Evolutionary conservation across 2,888 invertebrate species (phyloP).

Genomic region (Monochamus alternatus): DNA sequence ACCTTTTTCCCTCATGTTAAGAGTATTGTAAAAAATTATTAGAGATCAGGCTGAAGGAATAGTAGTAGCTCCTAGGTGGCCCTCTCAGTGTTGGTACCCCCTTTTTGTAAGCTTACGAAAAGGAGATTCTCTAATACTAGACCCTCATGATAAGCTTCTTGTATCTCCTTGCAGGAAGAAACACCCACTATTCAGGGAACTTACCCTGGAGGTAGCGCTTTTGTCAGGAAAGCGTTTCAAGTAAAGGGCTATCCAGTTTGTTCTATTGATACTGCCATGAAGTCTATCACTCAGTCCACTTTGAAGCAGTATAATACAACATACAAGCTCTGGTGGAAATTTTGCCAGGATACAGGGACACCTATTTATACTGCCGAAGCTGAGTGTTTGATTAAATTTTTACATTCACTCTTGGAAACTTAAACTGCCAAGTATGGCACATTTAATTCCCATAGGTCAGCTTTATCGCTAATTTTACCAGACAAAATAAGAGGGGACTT

Average conservation of each 20-base stretch:
- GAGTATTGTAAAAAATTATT: conserved; percentile 19
- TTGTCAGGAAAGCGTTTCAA: conserved; percentile 47
- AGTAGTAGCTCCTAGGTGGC: conserved; percentile 6
- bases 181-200: background rate
- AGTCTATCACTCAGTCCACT: conserved; percentile 50
- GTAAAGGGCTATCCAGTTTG: conserved; percentile 38
- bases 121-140: background rate
- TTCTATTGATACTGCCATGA: conserved; percentile 44
- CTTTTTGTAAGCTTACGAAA: background rate
- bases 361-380: conserved; percentile 24
- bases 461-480: conserved; percentile 52
- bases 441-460: conserved; percentile 56
- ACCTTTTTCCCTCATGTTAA: background rate
- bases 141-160: background rate
- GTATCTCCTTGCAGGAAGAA: background rate
- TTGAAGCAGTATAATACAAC: conserved; percentile 50
- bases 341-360: conserved; percentile 49
- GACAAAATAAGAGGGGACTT: conserved; percentile 45
- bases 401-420: conserved; percentile 38
- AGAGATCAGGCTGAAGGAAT: conserved; percentile 5
- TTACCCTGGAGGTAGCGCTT: conserved; percentile 45
- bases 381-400: conserved; percentile 40
- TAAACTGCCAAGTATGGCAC: conserved; percentile 48
- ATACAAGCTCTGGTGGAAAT: conserved; percentile 49
- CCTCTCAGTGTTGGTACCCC: background rate